A percentile compares a stretch with the other conserved stretches of the same genome.
Conservation (phyloP, 2,113 vertebrate species). For the Lasiurus borealis region DNA sequence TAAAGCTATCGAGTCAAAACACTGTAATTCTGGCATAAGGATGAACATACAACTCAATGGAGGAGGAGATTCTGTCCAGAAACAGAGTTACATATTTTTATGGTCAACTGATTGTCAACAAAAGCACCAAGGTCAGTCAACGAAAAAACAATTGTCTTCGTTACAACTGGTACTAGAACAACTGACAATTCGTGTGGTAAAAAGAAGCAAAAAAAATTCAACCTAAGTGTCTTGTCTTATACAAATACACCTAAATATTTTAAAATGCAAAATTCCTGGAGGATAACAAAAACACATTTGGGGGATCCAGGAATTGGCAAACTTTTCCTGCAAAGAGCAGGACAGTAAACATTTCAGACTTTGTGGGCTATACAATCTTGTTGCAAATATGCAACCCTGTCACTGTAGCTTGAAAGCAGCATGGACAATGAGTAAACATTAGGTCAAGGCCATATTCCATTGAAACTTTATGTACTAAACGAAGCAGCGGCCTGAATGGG, state of each 20-base stretch:
- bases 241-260: conserved; percentile 35
- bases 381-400: background rate
- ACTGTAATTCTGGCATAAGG: background rate
- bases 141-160: background rate
- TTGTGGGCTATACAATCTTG: background rate
- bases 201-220: background rate
- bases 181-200: background rate
- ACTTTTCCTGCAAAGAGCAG: background rate
- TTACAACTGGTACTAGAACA: conserved; percentile 37
- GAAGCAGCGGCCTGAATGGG: background rate
- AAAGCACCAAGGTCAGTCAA: conserved; percentile 4
- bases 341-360: background rate
- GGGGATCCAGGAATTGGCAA: background rate
- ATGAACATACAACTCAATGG: conserved; percentile 1
- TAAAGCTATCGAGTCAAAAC: background rate
- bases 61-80: conserved; percentile 11
- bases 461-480: conserved; percentile 45
- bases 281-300: background rate
- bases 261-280: background rate
- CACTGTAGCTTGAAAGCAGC: background rate
- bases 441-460: background rate
- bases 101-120: background rate
- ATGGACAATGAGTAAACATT: background rate
- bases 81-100: conserved; percentile 41
- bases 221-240: background rate